These are phyloP conservation scores for Elanoides forficatus DNA, from an alignment of 2,113 vertebrate species.

Conservation along the genomic window DNA sequence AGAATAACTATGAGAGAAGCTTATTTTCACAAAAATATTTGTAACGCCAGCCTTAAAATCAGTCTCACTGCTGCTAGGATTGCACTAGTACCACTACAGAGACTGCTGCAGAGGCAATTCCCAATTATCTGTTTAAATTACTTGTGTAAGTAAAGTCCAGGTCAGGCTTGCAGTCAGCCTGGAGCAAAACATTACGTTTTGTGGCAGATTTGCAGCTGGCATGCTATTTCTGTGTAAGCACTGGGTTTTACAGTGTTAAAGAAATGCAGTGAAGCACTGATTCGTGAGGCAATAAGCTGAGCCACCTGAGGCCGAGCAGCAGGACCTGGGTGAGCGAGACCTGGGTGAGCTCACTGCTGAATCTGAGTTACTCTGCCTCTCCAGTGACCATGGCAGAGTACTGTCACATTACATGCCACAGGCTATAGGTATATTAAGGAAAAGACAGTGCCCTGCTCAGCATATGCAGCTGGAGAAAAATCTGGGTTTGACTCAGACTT, in stretches of 20 bases:
- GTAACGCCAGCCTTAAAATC: neutral
- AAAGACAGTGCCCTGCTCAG: neutral
- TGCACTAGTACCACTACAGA: neutral
- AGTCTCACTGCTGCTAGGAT: neutral
- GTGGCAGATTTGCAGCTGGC: neutral
- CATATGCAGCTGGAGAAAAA: neutral
- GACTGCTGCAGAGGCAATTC: neutral
- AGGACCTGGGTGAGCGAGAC: neutral
- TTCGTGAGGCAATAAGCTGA: neutral
- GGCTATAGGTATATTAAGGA: neutral
- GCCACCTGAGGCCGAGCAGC: neutral
- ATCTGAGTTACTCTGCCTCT: neutral
- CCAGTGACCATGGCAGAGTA: neutral
- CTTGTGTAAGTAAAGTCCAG: neutral
- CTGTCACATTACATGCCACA: neutral
- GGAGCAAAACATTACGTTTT: accelerated
- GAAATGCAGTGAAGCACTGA: neutral
- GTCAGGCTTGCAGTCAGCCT: neutral
- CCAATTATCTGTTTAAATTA: neutral
- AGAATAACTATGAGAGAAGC: neutral
- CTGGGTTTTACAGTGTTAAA: neutral
- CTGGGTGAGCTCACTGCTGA: accelerated
- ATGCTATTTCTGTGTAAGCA: neutral
- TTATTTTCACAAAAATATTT: neutral
- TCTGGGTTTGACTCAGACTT: neutral